Evolutionary conservation across 2,888 invertebrate species (phyloP).

Genomic region (Pristionchus arcanus): DNA sequence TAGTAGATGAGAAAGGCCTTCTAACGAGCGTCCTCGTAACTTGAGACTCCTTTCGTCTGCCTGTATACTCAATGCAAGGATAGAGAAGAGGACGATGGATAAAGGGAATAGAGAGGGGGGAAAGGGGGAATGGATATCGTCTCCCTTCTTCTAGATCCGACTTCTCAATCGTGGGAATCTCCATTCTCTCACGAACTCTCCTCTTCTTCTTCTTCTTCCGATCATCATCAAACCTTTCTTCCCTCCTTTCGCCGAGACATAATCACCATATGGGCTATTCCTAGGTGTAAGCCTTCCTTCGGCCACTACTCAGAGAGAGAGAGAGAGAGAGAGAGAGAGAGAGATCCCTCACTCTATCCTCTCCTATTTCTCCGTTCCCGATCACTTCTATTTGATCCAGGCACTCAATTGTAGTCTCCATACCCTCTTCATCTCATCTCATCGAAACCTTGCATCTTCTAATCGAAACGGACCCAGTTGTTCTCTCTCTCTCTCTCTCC

Average conservation of each 20-base stretch:
- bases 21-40: slow-evolving; percentile 51
- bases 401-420: slow-evolving; percentile 19
- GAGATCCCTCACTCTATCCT: slow-evolving; percentile 31
- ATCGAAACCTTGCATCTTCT: slow-evolving; percentile 18
- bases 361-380: slow-evolving; percentile 42
- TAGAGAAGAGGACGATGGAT: background rate
- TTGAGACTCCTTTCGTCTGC: slow-evolving; percentile 37
- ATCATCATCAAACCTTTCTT: background rate
- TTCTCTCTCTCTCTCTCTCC: slow-evolving; percentile 39
- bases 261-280: slow-evolving; percentile 22
- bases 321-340: background rate
- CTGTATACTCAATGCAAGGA: slow-evolving; percentile 11
- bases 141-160: slow-evolving; percentile 37
- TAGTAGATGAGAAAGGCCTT: slow-evolving; percentile 38
- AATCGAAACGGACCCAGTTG: slow-evolving; percentile 38
- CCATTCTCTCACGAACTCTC: slow-evolving; percentile 47
- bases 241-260: slow-evolving; percentile 18
- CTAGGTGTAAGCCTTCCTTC: slow-evolving; percentile 22
- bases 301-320: slow-evolving; percentile 6
- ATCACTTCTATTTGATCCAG: slow-evolving; percentile 46
- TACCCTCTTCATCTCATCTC: background rate
- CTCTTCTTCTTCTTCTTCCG: slow-evolving; percentile 31
- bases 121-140: background rate
- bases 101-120: background rate
- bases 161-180: slow-evolving; percentile 14